Conservation (phyloP, 1,140 invertebrate species). For the Samia ricini region DNA sequence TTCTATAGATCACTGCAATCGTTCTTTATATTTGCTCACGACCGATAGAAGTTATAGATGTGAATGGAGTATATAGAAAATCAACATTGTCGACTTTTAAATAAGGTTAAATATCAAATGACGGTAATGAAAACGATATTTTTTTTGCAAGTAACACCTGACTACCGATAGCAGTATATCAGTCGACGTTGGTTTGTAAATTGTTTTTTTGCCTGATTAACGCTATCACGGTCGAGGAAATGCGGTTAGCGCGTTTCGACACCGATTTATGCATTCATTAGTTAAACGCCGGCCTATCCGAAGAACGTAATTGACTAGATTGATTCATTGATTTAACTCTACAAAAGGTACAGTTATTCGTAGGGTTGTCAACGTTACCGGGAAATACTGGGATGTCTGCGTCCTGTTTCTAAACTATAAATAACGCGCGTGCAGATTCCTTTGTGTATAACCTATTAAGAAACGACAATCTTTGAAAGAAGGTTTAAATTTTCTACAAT, state of each 20-base stretch:
- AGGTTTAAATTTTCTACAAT: no score
- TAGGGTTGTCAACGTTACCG: constrained; percentile 1
- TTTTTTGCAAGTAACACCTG: constrained; percentile 36
- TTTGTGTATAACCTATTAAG: no score
- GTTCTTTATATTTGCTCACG: constrained; percentile 57
- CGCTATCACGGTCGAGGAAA: constrained; percentile 54
- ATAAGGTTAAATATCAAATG: not conserved
- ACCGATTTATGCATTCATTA: constrained; percentile 72
- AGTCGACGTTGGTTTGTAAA: constrained; percentile 53
- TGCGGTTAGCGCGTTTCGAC: constrained; percentile 27
- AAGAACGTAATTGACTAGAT: constrained; percentile 50
- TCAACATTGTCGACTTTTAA: not conserved
- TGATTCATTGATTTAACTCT: constrained; percentile 38
- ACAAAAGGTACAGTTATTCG: not conserved
- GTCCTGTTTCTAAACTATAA: no score
- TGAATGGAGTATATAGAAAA: constrained; percentile 16
- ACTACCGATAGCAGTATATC: constrained; percentile 53
- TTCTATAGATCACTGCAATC: constrained; percentile 62
- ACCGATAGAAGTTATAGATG: constrained; percentile 52
- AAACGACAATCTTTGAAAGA: no score
- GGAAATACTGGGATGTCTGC: no score
- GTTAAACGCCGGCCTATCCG: constrained; percentile 56
- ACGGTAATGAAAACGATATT: constrained; percentile 33
- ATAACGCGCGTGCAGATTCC: no score
- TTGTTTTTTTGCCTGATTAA: constrained; percentile 55